Conservation (phyloP, 1,140 invertebrate genomes). For the Apis laboriosa region DNA sequence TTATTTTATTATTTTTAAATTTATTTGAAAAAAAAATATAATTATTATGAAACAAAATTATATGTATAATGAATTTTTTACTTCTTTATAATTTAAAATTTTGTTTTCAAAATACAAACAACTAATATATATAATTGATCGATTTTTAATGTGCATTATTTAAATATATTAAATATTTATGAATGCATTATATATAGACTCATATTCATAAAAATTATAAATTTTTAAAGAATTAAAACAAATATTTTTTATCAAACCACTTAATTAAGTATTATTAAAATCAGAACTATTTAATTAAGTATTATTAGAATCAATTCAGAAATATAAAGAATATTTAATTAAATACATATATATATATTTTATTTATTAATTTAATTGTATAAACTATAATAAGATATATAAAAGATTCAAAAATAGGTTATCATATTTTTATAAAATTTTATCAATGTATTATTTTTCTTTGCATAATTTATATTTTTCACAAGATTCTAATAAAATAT, state of each 20-base stretch:
- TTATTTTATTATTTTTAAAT: neutral
- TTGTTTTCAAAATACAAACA: neutral
- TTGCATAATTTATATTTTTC: slow-evolving; percentile 13
- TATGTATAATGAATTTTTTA: neutral
- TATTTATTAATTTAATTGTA: neutral
- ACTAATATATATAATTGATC: neutral
- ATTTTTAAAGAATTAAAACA: neutral
- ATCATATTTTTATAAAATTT: neutral
- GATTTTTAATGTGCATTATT: neutral
- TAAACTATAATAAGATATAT: neutral
- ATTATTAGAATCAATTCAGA: neutral
- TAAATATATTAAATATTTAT: neutral
- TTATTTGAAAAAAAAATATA: neutral
- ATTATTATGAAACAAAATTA: no score
- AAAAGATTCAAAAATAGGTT: neutral
- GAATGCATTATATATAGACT: neutral
- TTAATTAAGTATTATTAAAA: neutral
- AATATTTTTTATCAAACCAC: neutral
- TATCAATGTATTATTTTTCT: neutral
- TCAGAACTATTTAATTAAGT: no score
- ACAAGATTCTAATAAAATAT: slow-evolving; percentile 66
- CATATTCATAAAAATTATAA: neutral
- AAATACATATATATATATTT: neutral
- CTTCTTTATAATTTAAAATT: neutral
- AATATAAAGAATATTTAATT: neutral